Evolutionary conservation across 2,113 vertebrate species (phyloP).

Genomic region (Gymnobelideus leadbeateri): DNA sequence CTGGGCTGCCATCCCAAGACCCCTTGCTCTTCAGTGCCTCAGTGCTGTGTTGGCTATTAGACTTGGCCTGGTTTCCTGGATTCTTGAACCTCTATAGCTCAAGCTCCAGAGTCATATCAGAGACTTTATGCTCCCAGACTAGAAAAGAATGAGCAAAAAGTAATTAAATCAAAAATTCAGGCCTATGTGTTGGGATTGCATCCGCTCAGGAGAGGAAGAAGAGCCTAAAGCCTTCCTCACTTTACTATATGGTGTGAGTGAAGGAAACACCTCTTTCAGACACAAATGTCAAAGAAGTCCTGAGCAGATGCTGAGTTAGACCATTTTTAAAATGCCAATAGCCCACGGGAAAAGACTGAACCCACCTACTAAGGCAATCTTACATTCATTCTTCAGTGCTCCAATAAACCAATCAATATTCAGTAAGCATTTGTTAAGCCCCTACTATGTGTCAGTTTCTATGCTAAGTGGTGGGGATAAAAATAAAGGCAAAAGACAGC

Average conservation of each 20-base stretch:
- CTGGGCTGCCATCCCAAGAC: neutral
- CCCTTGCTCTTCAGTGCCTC: neutral
- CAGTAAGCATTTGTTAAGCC: neutral
- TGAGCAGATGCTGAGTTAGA: too few species aligned
- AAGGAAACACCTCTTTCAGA: neutral
- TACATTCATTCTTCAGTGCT: neutral
- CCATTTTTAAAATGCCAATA: too few species aligned
- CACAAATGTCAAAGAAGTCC: too few species aligned
- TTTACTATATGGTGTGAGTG: neutral
- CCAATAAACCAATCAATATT: neutral
- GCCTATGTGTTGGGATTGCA: neutral
- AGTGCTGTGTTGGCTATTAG: neutral
- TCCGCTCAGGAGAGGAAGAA: neutral
- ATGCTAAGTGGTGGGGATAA: neutral
- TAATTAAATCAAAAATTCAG: neutral
- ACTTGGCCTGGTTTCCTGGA: neutral
- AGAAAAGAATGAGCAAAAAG: neutral
- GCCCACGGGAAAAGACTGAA: too few species aligned
- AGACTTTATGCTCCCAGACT: neutral
- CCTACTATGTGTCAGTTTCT: neutral
- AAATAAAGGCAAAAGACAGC: neutral
- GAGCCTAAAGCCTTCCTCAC: neutral
- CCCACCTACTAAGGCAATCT: too few species aligned
- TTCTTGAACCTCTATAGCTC: neutral
- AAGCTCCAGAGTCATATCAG: neutral